These are phyloP conservation scores for Lamellibrachia luymesi DNA, from an alignment of 1,140 invertebrate species.

Conservation along the genomic window DNA sequence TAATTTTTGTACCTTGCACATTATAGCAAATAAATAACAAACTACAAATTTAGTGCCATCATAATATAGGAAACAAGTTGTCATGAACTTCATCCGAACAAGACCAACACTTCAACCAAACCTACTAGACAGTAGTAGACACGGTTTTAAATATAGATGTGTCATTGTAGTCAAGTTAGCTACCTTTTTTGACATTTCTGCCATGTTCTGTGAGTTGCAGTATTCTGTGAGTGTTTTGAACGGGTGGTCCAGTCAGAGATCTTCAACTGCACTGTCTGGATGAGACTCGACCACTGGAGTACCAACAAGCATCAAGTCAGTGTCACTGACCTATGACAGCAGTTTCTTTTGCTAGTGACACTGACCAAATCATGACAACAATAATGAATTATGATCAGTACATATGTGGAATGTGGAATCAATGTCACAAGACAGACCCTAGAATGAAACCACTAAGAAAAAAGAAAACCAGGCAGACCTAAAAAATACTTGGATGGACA, in stretches of 20 bases:
- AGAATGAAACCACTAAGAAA: no score
- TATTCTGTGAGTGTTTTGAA: conserved; percentile 77
- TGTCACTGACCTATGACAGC: neutral
- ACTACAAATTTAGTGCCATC: neutral
- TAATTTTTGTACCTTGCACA: neutral
- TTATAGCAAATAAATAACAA: neutral
- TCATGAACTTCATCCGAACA: neutral
- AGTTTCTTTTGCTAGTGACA: neutral
- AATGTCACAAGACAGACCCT: no score
- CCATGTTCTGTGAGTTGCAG: conserved; percentile 73
- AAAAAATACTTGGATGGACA: no score
- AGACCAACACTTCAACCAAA: neutral
- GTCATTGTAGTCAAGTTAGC: no score
- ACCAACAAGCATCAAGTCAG: neutral
- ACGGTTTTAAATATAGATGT: no score
- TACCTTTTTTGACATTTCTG: conserved; percentile 71
- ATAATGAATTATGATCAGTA: neutral
- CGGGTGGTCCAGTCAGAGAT: conserved; percentile 83
- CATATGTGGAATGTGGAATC: no score
- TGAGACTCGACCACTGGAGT: conserved; percentile 81
- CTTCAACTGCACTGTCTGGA: conserved; percentile 85
- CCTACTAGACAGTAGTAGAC: no score
- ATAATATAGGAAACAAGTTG: neutral
- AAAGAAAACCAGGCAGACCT: no score
- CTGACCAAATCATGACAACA: neutral